Evolutionary conservation across 2,113 vertebrate species (phyloP), one percentile per base, ranked within the genome.

Genomic region (Archilochus colubris): DNA sequence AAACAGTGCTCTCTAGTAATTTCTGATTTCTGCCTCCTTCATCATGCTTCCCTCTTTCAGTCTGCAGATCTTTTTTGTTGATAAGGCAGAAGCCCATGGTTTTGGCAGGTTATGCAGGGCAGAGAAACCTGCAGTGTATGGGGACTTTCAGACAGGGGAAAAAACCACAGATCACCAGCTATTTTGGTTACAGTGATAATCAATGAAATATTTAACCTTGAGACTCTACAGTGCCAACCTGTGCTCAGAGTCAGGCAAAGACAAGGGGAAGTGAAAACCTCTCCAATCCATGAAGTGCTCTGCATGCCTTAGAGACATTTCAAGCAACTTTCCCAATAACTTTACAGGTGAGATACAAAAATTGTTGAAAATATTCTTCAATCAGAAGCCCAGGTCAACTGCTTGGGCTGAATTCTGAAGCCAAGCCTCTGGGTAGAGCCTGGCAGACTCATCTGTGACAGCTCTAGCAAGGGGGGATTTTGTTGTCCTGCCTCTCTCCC

Each of bases 151-250:
- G 61, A 19, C n/a, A 80, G 53, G 55, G 38, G 14, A 5, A 63
- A 81, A 81, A 74, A 12, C 0, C 54, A 63, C 2, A 89, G 77
- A 91, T 84, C 95, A 91, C 43, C 1, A 2, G 51, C 80, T 95
- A 78, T 94, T 96, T 77, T 90, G 44, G 36, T 89, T 92, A 43
- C 58, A 75, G 57, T n/a, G 86, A 82, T 93, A 72, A 28, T 44
- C 76, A 93, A 54, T 72, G 46, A 87, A 85, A 93, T 92, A 89
- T 92, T 79, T 93, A 79, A 93, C 93, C 91, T 96, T 97, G 91
- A 64, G 69, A 72, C 54, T 28, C 44, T 18, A 51, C 7, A 1
- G 57, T 61, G 53, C 75, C 66, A 43, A 10, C 30, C n/a, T 40
- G 64, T 44, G 88, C 58, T 48, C 12, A 4, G 72, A 76, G 61